Percentiles rank a stretch among this genome's conserved stretches.
Evolutionary conservation across 2,113 vertebrate species (phyloP).

Genomic region (Podarcis cretensis): DNA sequence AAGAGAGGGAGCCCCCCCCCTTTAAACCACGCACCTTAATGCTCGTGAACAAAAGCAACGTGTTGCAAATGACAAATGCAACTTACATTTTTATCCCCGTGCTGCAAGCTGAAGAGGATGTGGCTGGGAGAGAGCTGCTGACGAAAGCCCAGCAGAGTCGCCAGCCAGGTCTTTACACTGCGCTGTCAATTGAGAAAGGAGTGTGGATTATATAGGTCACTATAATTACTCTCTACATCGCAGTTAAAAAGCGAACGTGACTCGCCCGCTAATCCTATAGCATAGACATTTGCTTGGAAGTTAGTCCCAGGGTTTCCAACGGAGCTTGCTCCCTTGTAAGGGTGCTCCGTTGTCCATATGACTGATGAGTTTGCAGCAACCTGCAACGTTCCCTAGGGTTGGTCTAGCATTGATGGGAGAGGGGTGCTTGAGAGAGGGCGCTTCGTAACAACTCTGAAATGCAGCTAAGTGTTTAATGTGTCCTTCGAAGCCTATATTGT

Average conservation of each 20-base stretch:
- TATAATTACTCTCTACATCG: not conserved
- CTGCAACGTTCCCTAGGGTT: too few relatives aligned
- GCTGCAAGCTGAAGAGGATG: not conserved
- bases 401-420: too few relatives aligned
- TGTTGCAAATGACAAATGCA: not conserved
- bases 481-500: not conserved
- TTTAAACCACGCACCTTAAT: not conserved
- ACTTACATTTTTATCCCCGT: not conserved
- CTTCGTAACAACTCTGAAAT: not conserved
- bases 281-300: too few relatives aligned
- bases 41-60: not conserved
- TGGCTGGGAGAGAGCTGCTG: not conserved
- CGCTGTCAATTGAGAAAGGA: too few relatives aligned
- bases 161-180: too few relatives aligned
- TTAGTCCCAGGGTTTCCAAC: too few relatives aligned
- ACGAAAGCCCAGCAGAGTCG: not conserved
- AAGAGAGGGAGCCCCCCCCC: too few relatives aligned
- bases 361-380: not conserved
- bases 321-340: too few relatives aligned
- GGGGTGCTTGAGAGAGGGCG: too few relatives aligned
- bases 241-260: too few relatives aligned
- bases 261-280: too few relatives aligned
- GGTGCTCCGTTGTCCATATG: not conserved
- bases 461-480: not conserved
- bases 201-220: not conserved